Evolutionary conservation across 2,113 vertebrate species (phyloP).

Genomic region (Cyphomyrus plagiostoma): DNA sequence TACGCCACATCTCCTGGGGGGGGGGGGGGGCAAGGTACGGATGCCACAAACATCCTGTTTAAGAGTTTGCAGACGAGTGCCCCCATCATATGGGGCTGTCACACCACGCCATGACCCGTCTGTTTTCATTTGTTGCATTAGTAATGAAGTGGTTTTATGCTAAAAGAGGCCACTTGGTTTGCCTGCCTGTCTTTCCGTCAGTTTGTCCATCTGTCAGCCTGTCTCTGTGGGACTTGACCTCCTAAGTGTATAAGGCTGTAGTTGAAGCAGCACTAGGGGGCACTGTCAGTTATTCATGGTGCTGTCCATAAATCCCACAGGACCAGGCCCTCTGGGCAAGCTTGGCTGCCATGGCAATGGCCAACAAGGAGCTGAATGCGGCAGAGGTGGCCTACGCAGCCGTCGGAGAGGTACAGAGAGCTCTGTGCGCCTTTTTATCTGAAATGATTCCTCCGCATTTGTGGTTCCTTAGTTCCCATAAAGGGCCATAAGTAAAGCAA

Average conservation of each 20-base stretch:
- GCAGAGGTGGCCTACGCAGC: slow-evolving; percentile 88
- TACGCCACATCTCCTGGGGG: neutral
- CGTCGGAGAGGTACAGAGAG: slow-evolving; percentile 73
- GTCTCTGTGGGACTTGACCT: neutral
- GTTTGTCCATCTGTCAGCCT: neutral
- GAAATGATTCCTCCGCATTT: neutral
- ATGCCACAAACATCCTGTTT: neutral
- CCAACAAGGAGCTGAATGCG: slow-evolving; percentile 76
- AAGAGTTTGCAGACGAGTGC: neutral
- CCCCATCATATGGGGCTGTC: neutral
- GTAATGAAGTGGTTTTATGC: neutral
- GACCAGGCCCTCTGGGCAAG: slow-evolving; percentile 88
- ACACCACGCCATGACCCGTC: neutral
- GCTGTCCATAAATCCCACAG: slow-evolving; percentile 48
- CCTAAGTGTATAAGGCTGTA: neutral
- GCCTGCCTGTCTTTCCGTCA: neutral
- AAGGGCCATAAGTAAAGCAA: neutral
- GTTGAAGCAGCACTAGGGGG: neutral
- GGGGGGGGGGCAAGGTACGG: neutral
- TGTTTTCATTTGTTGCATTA: neutral
- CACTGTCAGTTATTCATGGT: neutral
- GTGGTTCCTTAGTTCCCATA: neutral
- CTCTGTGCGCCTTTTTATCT: neutral
- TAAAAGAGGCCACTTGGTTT: neutral
- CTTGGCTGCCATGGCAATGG: slow-evolving; percentile 90